These are phyloP conservation scores for Brachionus paranguensis DNA, from an alignment of 1,140 invertebrate species.

Conservation along the genomic window DNA sequence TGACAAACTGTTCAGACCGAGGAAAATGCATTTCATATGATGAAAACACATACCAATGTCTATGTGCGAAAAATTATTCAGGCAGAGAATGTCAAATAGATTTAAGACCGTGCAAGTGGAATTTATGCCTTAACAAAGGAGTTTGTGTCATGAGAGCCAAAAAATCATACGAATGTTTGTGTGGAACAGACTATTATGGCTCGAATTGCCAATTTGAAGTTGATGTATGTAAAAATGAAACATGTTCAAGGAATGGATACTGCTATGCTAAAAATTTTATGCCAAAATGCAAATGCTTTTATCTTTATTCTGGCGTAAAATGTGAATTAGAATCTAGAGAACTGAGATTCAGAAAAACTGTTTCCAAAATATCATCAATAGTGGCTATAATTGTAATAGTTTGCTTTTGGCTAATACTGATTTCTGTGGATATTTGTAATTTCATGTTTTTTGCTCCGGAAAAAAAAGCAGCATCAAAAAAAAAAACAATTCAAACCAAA, in stretches of 20 bases:
- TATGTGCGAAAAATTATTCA: neutral
- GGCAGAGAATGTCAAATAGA: neutral
- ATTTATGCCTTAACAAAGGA: neutral
- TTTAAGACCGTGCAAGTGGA: neutral
- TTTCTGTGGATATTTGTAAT: neutral
- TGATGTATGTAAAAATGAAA: neutral
- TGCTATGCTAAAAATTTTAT: neutral
- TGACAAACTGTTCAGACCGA: neutral
- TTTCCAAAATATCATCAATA: neutral
- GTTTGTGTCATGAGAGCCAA: neutral
- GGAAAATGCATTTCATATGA: neutral
- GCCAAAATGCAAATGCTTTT: slow-evolving; percentile 1
- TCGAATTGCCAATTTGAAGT: neutral
- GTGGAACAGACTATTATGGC: neutral
- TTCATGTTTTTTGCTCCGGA: neutral
- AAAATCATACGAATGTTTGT: neutral
- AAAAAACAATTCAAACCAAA: neutral
- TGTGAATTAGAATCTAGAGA: neutral
- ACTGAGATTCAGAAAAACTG: neutral
- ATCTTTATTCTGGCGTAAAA: neutral
- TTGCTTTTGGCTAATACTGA: neutral
- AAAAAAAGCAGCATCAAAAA: neutral
- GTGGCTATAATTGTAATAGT: neutral
- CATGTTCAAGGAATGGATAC: neutral
- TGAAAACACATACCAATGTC: neutral